Evolutionary conservation across 1,140 invertebrate species (phyloP).

Genomic region (Trachelipus rathkii): DNA sequence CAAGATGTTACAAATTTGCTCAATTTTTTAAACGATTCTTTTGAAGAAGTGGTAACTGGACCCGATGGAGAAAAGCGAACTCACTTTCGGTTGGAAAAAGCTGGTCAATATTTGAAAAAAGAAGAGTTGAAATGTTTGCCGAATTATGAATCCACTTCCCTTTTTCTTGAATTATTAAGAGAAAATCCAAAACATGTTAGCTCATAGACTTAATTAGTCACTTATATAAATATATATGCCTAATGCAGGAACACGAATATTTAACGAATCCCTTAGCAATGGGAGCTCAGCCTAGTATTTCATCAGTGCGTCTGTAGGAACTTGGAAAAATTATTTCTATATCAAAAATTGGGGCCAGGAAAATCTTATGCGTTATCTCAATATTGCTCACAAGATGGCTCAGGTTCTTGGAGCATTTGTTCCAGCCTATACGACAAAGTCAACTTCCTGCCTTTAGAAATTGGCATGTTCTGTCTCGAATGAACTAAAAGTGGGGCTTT

Average conservation of each 20-base stretch:
- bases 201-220: slow-evolving; percentile 68
- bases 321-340: slow-evolving; percentile 30
- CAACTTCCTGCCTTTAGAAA: slow-evolving; percentile 19
- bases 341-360: slow-evolving; percentile 17
- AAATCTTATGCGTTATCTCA: slow-evolving; percentile 28
- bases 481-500: not conserved
- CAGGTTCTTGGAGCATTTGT: slow-evolving; percentile 42
- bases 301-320: slow-evolving; percentile 60
- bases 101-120: slow-evolving; percentile 81
- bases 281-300: slow-evolving; percentile 65
- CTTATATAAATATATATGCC: slow-evolving; percentile 68
- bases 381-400: slow-evolving; percentile 36
- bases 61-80: slow-evolving; percentile 50
- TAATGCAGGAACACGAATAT: slow-evolving; percentile 74
- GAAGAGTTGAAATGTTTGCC: slow-evolving; percentile 62
- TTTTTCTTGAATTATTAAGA: slow-evolving; percentile 78
- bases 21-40: slow-evolving; percentile 73
- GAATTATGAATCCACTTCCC: slow-evolving; percentile 57
- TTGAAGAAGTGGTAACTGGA: slow-evolving; percentile 42
- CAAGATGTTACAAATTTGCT: slow-evolving; percentile 84
- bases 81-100: slow-evolving; percentile 71
- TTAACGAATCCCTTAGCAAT: slow-evolving; percentile 64
- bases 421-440: slow-evolving; percentile 23
- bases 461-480: slow-evolving; percentile 50
- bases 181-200: slow-evolving; percentile 67